Percentiles rank a stretch among this genome's conserved stretches.
These are phyloP conservation scores for Acanthaster planci DNA, from an alignment of 35 echinoderm and acorn worm genomes.

Conservation along the genomic window DNA sequence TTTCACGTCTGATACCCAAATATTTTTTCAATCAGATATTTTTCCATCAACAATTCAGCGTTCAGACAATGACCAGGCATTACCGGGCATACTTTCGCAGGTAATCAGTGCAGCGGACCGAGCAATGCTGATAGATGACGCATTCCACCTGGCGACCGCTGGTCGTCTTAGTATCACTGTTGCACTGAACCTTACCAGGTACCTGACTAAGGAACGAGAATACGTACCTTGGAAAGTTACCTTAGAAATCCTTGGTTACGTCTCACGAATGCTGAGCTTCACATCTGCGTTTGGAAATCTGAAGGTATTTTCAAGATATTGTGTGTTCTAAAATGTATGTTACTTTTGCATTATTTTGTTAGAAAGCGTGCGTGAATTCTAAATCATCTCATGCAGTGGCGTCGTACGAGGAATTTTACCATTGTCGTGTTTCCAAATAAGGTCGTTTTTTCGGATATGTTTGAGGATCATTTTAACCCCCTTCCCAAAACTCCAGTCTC, in stretches of 20 bases:
- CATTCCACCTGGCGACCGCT: slow-evolving; percentile 68
- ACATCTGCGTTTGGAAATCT: slow-evolving; percentile 76
- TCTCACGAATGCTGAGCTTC: slow-evolving; percentile 64
- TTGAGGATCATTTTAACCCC: too few species aligned
- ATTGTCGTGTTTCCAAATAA: too few species aligned
- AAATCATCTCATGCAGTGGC: too few species aligned
- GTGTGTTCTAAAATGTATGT: too few species aligned
- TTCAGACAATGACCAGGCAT: too few species aligned
- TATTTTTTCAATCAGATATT: slow-evolving; percentile 19
- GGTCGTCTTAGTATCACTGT: slow-evolving; percentile 64
- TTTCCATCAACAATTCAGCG: not conserved
- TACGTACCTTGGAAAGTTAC: slow-evolving; percentile 72
- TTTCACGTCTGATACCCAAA: slow-evolving; percentile 1
- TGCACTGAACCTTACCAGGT: slow-evolving; percentile 66
- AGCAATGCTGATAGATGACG: slow-evolving; percentile 76
- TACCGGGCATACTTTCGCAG: not conserved
- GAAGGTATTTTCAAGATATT: slow-evolving; percentile 46
- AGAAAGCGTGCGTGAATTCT: too few species aligned
- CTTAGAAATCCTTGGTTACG: slow-evolving; percentile 57
- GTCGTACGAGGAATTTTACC: too few species aligned
- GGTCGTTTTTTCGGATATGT: too few species aligned
- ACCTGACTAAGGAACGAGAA: slow-evolving; percentile 67
- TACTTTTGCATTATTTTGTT: too few species aligned
- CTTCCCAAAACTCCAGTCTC: too few species aligned
- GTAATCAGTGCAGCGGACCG: slow-evolving; percentile 54